These are phyloP conservation scores for Hydractinia echinata DNA, from an alignment of 30 jellyfish, hydroid and myxozoan species.

Conservation along the genomic window DNA sequence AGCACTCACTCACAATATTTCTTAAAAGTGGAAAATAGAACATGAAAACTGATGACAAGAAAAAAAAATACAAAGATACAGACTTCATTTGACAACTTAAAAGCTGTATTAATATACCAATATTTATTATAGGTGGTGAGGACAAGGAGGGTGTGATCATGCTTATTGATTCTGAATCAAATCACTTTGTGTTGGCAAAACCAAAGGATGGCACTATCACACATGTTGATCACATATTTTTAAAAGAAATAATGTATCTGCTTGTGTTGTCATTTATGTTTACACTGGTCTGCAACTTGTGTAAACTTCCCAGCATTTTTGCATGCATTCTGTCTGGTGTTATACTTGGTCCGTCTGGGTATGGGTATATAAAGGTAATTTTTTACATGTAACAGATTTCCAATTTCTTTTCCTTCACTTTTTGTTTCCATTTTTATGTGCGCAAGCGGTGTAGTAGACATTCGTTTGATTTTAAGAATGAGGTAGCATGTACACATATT, in stretches of 20 bases:
- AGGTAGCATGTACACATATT: no score
- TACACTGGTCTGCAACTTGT: conserved; percentile 63
- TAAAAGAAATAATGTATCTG: conserved; percentile 66
- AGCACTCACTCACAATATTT: no score
- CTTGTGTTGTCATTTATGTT: conserved; percentile 53
- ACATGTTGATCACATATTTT: conserved; percentile 71
- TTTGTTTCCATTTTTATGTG: no score
- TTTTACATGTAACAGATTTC: not conserved
- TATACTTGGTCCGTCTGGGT: conserved; percentile 94
- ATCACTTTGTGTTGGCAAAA: conserved; percentile 81
- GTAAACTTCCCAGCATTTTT: conserved; percentile 64
- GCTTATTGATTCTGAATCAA: conserved; percentile 79
- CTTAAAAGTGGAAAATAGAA: no score
- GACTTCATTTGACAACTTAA: no score
- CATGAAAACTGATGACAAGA: no score
- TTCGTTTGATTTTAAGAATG: no score
- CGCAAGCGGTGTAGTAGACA: no score
- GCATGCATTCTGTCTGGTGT: conserved; percentile 86
- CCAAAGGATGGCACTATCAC: conserved; percentile 94
- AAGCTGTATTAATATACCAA: no score
- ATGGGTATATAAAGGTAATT: conserved; percentile 58
- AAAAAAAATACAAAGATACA: no score
- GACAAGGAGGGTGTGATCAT: conserved; percentile 74
- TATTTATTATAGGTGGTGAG: conserved; percentile 5
- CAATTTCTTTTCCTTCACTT: no score